Evolutionary conservation across 2,888 invertebrate species (phyloP).

Genomic region (Ichneumon xanthorius): DNA sequence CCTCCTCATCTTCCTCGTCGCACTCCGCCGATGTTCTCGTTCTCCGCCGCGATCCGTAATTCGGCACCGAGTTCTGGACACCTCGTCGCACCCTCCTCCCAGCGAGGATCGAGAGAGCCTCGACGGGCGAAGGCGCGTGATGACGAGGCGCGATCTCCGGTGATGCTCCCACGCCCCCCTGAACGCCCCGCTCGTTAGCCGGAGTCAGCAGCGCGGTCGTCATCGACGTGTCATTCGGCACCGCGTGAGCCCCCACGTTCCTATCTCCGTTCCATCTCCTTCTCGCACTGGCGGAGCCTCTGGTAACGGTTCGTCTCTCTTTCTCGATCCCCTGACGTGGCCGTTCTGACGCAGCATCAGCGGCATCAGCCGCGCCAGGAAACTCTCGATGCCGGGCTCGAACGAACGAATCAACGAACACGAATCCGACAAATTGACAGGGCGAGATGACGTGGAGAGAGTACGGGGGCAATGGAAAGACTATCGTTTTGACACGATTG

Average conservation of each 20-base stretch:
- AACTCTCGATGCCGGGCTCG: conserved; percentile 65
- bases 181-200: conserved; percentile 84
- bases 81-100: conserved; percentile 53
- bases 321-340: conserved; percentile 54
- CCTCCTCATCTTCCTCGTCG: conserved; percentile 55
- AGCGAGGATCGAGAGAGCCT: conserved; percentile 40
- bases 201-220: conserved; percentile 84
- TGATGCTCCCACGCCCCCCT: conserved; percentile 81
- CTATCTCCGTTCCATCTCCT: conserved; percentile 68
- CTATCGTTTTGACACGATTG: conserved; percentile 65
- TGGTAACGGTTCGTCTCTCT: conserved; percentile 45
- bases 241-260: conserved; percentile 73
- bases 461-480: conserved; percentile 50
- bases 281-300: conserved; percentile 65
- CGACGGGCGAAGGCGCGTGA: conserved; percentile 74
- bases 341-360: conserved; percentile 65
- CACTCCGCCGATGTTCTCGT: conserved; percentile 63
- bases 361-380: conserved; percentile 38
- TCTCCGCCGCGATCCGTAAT: conserved; percentile 37
- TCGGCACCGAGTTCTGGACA: conserved; percentile 60
- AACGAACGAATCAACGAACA: conserved; percentile 72
- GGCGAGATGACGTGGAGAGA: conserved; percentile 50
- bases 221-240: conserved; percentile 84
- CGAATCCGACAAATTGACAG: conserved; percentile 79
- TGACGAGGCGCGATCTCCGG: conserved; percentile 84